phyloP scores from a whole-genome alignment of 2,888 invertebrate genomes.

The Tribolium freemani region DNA sequence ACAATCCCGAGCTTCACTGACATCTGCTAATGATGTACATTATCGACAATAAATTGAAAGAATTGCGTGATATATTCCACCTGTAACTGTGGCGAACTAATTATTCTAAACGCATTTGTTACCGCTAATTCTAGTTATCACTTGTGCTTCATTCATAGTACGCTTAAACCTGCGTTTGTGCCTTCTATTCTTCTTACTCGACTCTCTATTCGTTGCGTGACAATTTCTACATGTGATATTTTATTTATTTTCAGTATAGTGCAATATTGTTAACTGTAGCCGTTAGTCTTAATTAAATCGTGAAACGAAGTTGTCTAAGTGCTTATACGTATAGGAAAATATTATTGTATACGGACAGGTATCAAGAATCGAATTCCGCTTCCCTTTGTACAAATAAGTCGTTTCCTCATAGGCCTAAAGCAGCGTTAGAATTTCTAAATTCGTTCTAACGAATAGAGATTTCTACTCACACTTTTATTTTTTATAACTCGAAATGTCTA shows the following conservation, averaged over 20 bases:
- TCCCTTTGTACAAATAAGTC: conserved; percentile 43
- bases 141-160: conserved; percentile 39
- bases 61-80: conserved; percentile 58
- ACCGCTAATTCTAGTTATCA: conserved; percentile 24
- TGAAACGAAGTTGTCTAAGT: no score
- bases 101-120: conserved; percentile 38
- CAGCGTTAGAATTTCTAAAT: conserved; percentile 24
- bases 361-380: conserved; percentile 28
- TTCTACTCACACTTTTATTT: conserved; percentile 22
- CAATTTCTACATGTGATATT: background rate
- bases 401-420: conserved; percentile 41
- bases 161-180: conserved; percentile 47
- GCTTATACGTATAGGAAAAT: background rate
- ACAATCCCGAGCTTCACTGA: conserved; percentile 66
- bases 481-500: conserved; percentile 1
- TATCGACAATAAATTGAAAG: conserved; percentile 60
- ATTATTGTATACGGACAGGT: conserved; percentile 12
- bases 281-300: background rate
- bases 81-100: conserved; percentile 20
- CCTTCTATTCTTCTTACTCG: conserved; percentile 37
- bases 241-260: background rate
- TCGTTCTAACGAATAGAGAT: conserved; percentile 12
- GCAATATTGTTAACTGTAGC: no score
- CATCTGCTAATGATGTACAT: conserved; percentile 56
- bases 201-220: background rate